Conservation (phyloP, 2,113 vertebrate species). For the Thamnaconus septentrionalis region DNA sequence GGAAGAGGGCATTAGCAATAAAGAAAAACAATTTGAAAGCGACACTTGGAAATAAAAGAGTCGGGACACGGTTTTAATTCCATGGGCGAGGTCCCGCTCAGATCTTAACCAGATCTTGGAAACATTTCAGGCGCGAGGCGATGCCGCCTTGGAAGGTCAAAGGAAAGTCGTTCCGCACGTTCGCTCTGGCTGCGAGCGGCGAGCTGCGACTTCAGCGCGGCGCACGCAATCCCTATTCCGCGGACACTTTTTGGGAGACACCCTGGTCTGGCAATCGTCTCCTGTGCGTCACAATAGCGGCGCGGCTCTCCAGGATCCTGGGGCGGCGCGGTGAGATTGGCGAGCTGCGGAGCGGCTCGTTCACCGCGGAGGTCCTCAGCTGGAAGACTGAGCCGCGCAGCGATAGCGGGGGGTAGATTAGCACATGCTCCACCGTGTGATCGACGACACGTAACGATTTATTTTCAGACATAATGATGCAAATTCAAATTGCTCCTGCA, state of each 20-base stretch:
- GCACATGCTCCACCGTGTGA: constrained; percentile 34
- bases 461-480: constrained; percentile 27
- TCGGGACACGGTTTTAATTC: no score
- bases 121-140: no score
- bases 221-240: not conserved
- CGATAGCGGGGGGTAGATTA: constrained; percentile 60
- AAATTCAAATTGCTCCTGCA: constrained; percentile 38
- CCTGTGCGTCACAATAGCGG: constrained; percentile 34
- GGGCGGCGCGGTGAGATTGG: constrained; percentile 39
- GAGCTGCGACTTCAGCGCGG: constrained; percentile 11
- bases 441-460: constrained; percentile 30
- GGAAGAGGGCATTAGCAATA: not conserved
- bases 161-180: no score
- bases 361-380: constrained; percentile 17
- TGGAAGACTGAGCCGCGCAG: constrained; percentile 29
- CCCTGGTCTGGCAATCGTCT: constrained; percentile 32
- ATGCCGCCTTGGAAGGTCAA: no score
- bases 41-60: no score
- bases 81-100: no score
- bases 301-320: constrained; percentile 23
- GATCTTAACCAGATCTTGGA: no score
- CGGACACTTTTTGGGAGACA: not conserved
- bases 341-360: constrained; percentile 11
- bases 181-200: no score
- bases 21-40: no score